A percentile compares a stretch with the other conserved stretches of the same genome.
phyloP scores from a whole-genome alignment of 1,140 invertebrate species.

The Zeugodacus cucurbitae region DNA sequence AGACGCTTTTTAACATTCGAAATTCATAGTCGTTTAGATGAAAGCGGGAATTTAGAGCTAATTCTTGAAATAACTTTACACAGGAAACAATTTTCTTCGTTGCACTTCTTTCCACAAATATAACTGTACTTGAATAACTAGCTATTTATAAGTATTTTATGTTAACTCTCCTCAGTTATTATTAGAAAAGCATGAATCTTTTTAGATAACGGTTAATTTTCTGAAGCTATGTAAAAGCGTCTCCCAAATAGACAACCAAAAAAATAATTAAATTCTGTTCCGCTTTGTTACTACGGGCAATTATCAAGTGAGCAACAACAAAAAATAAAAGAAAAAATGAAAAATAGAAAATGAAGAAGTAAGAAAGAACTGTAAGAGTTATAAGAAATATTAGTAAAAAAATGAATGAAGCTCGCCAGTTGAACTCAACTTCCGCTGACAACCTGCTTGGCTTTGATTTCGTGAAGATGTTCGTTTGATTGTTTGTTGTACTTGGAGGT shows the following conservation, averaged over 20 bases:
- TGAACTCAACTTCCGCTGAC: constrained; percentile 24
- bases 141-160: no score
- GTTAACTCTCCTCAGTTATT: not conserved
- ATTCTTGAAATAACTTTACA: no score
- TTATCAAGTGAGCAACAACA: not conserved
- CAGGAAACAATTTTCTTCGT: no score
- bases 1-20: no score
- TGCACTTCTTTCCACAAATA: no score
- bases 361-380: not conserved
- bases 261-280: constrained; percentile 2
- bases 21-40: no score
- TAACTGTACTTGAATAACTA: no score
- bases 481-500: not conserved
- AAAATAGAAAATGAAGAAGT: not conserved
- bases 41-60: no score
- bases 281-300: constrained; percentile 4
- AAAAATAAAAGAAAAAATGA: not conserved
- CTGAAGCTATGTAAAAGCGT: not conserved
- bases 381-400: not conserved
- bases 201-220: not conserved
- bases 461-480: not conserved
- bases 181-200: not conserved
- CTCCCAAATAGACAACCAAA: not conserved
- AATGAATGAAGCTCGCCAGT: not conserved
- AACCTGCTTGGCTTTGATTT: not conserved